Conservation (phyloP, 1,140 invertebrate species). For the Brachionus angularis region DNA sequence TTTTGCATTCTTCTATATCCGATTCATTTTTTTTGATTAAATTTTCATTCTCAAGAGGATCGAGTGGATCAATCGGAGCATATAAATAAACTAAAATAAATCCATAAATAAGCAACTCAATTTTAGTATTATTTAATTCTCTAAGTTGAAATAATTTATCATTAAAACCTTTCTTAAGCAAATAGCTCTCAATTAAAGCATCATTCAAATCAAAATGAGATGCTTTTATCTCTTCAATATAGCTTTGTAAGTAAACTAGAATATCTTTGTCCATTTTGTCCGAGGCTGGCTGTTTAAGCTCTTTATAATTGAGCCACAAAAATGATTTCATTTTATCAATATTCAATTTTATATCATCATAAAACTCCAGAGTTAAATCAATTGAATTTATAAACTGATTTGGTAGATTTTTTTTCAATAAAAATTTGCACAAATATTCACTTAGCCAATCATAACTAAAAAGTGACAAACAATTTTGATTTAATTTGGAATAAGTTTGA, state of each 20-base stretch:
- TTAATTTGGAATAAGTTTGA: too few relatives aligned
- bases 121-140: neutral
- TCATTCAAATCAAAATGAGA: neutral
- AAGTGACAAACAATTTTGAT: too few relatives aligned
- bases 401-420: too few relatives aligned
- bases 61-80: neutral
- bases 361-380: slow-evolving; percentile 6
- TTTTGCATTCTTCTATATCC: neutral
- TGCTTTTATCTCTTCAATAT: neutral
- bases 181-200: neutral
- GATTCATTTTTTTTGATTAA: slow-evolving; percentile 8
- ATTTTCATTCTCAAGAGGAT: neutral
- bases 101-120: neutral
- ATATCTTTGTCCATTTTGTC: neutral
- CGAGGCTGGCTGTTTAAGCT: neutral
- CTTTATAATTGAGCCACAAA: slow-evolving; percentile 7
- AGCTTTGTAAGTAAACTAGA: too few relatives aligned
- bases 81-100: neutral
- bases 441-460: neutral
- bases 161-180: neutral
- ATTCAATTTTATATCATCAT: neutral
- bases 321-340: neutral
- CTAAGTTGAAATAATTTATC: neutral
- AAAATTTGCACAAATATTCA: neutral
- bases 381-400: too few relatives aligned